A percentile compares a stretch with the other conserved stretches of the same genome.
These are phyloP conservation scores for Prionailurus viverrinus DNA, from an alignment of 2,113 vertebrate species.

Conservation along the genomic window DNA sequence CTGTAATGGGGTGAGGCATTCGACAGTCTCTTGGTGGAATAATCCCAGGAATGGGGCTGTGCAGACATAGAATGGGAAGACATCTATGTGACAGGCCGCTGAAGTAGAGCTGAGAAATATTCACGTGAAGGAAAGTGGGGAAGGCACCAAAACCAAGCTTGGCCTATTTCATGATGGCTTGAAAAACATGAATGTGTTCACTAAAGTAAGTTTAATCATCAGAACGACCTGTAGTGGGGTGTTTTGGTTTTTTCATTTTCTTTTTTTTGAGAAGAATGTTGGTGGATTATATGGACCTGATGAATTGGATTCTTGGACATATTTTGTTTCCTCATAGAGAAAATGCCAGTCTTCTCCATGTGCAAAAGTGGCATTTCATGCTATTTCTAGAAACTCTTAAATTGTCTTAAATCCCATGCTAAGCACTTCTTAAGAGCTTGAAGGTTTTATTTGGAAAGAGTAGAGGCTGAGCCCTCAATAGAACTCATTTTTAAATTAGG, in stretches of 20 bases:
- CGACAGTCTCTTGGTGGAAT: not conserved
- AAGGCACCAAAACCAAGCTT: not conserved
- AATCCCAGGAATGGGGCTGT: not conserved
- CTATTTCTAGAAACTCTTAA: not conserved
- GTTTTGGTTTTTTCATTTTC: not conserved
- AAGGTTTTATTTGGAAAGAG: not conserved
- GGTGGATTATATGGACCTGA: not conserved
- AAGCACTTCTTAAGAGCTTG: not conserved
- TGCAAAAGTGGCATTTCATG: not conserved
- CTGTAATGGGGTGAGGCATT: not conserved
- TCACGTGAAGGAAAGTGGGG: fast-evolving
- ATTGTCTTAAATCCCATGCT: not conserved
- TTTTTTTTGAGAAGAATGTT: not conserved
- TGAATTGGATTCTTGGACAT: not conserved
- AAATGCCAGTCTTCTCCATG: not conserved
- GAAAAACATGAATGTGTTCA: not conserved
- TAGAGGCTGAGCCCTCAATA: not conserved
- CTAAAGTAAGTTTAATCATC: not conserved
- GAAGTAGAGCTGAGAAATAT: not conserved
- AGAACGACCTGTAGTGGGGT: not conserved
- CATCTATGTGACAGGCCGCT: not conserved
- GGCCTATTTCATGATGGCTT: not conserved
- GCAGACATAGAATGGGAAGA: fast-evolving
- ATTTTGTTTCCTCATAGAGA: not conserved
- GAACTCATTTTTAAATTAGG: not conserved